These are phyloP conservation scores for Columba guinea DNA, from an alignment of 2,797 vertebrate genomes.

Conservation along the genomic window DNA sequence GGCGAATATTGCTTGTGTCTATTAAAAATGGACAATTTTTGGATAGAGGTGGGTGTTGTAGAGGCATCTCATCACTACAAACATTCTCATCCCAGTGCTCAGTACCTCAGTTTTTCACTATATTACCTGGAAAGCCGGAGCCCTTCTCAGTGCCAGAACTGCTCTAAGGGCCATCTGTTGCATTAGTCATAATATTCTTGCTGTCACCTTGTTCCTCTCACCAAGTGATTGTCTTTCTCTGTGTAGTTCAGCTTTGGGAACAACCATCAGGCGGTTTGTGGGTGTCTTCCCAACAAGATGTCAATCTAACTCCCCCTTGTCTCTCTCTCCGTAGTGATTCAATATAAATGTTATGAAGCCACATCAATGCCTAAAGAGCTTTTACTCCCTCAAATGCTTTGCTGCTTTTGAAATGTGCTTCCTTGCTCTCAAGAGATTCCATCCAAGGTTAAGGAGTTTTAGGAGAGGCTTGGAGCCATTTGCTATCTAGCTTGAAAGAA, in stretches of 20 bases:
- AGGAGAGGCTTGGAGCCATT: background rate
- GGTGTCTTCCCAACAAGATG: constrained; percentile 1
- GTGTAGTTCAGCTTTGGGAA: background rate
- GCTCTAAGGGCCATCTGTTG: background rate
- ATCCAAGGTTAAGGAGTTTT: background rate
- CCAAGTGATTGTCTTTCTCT: background rate
- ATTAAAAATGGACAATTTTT: background rate
- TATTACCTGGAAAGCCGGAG: background rate
- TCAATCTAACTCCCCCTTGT: background rate
- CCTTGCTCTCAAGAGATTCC: background rate
- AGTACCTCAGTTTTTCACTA: background rate
- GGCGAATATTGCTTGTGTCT: background rate
- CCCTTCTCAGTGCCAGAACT: background rate
- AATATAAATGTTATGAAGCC: constrained; percentile 9
- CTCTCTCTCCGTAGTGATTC: background rate
- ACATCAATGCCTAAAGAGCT: background rate
- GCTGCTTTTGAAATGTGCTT: background rate
- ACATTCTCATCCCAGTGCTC: background rate
- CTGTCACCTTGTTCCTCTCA: background rate
- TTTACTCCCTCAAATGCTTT: background rate
- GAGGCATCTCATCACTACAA: background rate
- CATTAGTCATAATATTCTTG: background rate
- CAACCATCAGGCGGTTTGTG: background rate
- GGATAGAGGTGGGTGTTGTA: background rate
- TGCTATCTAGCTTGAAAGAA: background rate